Evolutionary conservation across 2,888 invertebrate genomes (phyloP), one percentile per base, ranked within the genome.

Genomic region (Agrypnus murinus): DNA sequence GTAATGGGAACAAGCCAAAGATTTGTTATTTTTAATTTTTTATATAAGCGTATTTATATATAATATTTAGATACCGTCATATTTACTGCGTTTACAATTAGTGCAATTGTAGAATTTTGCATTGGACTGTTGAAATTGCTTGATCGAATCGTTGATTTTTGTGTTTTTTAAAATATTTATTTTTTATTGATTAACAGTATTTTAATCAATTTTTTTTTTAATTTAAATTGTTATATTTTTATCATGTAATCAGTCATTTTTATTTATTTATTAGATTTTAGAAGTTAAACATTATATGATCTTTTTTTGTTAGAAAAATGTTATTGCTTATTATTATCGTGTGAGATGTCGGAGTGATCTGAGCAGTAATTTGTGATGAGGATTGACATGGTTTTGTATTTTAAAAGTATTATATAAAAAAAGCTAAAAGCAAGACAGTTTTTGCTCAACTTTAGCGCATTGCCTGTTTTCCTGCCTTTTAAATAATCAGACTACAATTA

Each of bases 1-100:
- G 91, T 92, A 90, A 83, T 90, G 91, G 92, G 92, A 92, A 91
- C 92, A 92, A 92, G 90, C 90, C 92, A 92, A 92, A 92, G 92
- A 92, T 91, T 92, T 90, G 90, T 92, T 92, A 89, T 90, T 89
- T 88, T 87, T 86, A 88, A 87, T 88, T 88, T 88, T 88, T 88
- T 84, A 82, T 80, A 83, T 80, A 78, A 78, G 81, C 78, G 79
- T 82, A 79, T 80, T 79, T 84, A 83, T 82, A 83, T 80, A 78
- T 78, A 77, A 83, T 84, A 83, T 84, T 84, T 84, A 85, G 82
- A 82, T 85, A 82, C 81, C 79, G 80, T 82, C 81, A 81, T 77
- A 78, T 78, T 65, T 65, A 62, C 65, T 65, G 58, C 36, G 70
- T 65, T 65, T 70, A 65, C 48, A 65, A 65, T 70, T 70, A 59